Percentiles rank a stretch among this genome's conserved stretches.
Conservation (phyloP, 2,113 vertebrate genomes). For the Melospiza melodia region DNA sequence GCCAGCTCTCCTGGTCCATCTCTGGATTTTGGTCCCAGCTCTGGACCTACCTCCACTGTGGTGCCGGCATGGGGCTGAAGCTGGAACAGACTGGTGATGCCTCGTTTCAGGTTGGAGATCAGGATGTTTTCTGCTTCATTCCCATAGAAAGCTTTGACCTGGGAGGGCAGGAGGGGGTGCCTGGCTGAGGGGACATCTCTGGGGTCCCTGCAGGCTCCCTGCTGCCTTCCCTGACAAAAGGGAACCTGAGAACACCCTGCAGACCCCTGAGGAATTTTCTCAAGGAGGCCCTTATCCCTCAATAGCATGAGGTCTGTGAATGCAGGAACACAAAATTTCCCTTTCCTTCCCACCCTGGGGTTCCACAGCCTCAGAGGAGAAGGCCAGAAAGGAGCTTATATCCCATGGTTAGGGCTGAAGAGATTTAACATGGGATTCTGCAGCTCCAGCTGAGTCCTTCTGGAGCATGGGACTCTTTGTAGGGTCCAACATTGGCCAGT, state of each 20-base stretch:
- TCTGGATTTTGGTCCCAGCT: background rate
- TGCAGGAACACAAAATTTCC: background rate
- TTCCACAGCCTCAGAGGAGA: background rate
- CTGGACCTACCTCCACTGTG: conserved; percentile 30
- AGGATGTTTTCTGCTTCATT: background rate
- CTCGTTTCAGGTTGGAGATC: conserved; percentile 59
- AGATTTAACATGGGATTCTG: background rate
- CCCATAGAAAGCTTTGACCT: conserved; percentile 47
- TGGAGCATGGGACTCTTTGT: background rate
- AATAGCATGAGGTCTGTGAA: background rate
- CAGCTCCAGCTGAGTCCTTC: background rate
- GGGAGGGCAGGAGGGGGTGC: background rate
- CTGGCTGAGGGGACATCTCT: accelerated
- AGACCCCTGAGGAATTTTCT: background rate
- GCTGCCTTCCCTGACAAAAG: background rate
- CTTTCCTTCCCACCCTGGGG: background rate
- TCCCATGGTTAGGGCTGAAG: background rate
- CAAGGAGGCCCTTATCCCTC: background rate
- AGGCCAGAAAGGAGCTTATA: background rate
- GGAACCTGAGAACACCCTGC: background rate
- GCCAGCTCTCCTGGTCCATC: background rate
- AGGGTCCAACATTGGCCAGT: background rate
- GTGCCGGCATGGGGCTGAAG: conserved; percentile 13
- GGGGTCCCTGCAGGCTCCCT: background rate
- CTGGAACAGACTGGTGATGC: conserved; percentile 57